A percentile compares a stretch with the other conserved stretches of the same genome.
These are phyloP conservation scores for Drosophila meridiana DNA, from an alignment of 2,888 invertebrate species.

Conservation along the genomic window DNA sequence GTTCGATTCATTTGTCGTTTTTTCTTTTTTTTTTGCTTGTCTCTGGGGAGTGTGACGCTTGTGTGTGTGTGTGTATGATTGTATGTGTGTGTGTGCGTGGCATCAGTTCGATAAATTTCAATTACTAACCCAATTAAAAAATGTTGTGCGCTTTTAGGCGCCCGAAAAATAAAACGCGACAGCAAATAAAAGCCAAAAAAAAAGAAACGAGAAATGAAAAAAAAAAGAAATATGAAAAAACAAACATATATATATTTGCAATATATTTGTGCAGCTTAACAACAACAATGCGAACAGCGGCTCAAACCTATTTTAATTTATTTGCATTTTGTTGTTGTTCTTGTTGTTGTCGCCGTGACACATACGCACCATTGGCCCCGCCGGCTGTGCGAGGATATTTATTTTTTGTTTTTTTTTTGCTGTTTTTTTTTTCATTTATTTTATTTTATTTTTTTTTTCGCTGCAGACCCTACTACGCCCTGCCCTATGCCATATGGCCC, in stretches of 20 bases:
- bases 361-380: conserved; percentile 76
- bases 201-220: conserved; percentile 49
- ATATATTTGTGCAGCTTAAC: conserved; percentile 65
- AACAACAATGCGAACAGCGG: conserved; percentile 41
- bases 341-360: conserved; percentile 63
- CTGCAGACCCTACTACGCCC: conserved; percentile 8
- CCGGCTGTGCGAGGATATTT: conserved; percentile 56
- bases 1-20: conserved; percentile 60
- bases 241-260: conserved; percentile 59
- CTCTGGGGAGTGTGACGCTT: conserved; percentile 39
- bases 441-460: conserved; percentile 20
- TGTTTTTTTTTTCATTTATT: conserved; percentile 17
- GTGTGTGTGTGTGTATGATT: conserved; percentile 31
- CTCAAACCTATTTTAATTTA: conserved; percentile 71
- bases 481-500: conserved; percentile 24
- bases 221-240: conserved; percentile 32
- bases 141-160: conserved; percentile 77
- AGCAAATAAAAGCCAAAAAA: conserved; percentile 47
- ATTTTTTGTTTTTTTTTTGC: conserved; percentile 34
- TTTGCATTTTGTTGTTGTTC: conserved; percentile 49
- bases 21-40: conserved; percentile 35
- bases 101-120: conserved; percentile 81
- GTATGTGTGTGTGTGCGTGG: conserved; percentile 48
- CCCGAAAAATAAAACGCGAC: conserved; percentile 57
- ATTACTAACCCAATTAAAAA: conserved; percentile 84